phyloP scores from a whole-genome alignment of 2,888 invertebrate genomes.

The Dascillus cervinus region DNA sequence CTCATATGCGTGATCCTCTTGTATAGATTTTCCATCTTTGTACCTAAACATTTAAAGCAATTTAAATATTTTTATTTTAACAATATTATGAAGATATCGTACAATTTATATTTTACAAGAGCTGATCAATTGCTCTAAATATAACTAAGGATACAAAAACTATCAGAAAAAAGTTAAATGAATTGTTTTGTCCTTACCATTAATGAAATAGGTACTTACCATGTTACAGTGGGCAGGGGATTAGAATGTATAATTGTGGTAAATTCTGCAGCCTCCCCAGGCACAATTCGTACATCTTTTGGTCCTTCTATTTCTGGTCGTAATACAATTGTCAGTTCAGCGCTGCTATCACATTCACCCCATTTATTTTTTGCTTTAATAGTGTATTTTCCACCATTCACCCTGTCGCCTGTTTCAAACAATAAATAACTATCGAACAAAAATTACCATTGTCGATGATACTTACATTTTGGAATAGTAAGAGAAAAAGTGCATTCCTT shows the following conservation, averaged over 20 bases:
- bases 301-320: constrained; percentile 73
- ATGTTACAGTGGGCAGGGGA: constrained; percentile 82
- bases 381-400: constrained; percentile 77
- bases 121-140: too few relatives aligned
- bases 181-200: too few relatives aligned
- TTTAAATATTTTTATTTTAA: too few relatives aligned
- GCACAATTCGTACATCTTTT: constrained; percentile 63
- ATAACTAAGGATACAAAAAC: too few relatives aligned
- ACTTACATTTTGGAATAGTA: constrained; percentile 62
- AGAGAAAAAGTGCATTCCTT: constrained; percentile 76
- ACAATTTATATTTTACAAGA: too few relatives aligned
- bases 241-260: constrained; percentile 79
- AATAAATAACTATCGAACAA: not conserved
- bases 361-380: constrained; percentile 74
- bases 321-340: constrained; percentile 68
- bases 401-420: constrained; percentile 50
- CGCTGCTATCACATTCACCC: constrained; percentile 65
- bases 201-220: constrained; percentile 55
- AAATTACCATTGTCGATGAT: not conserved
- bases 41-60: constrained; percentile 49
- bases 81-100: too few relatives aligned
- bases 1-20: constrained; percentile 50
- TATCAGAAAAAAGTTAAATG: too few relatives aligned
- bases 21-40: constrained; percentile 56
- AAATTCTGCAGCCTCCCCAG: constrained; percentile 72